phyloP scores from a whole-genome alignment of 2,888 invertebrate species.

The Agriopis marginaria region DNA sequence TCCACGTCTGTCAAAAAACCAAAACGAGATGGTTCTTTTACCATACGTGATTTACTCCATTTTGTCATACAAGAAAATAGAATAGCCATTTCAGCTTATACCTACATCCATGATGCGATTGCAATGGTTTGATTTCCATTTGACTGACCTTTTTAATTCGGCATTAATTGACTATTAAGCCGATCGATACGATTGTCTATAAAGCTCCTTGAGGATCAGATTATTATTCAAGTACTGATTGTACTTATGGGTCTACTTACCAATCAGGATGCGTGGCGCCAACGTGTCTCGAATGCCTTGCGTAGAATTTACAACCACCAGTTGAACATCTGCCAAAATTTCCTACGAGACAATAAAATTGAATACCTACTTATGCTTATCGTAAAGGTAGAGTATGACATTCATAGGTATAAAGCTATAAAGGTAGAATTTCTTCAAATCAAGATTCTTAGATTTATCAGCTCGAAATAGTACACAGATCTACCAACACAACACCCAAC shows the following conservation, averaged over 20 bases:
- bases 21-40: too few relatives aligned
- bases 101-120: too few relatives aligned
- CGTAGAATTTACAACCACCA: slow-evolving; percentile 11
- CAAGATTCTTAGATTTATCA: too few relatives aligned
- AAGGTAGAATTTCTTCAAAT: too few relatives aligned
- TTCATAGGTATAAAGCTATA: neutral
- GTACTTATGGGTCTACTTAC: slow-evolving; percentile 13
- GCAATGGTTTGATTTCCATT: neutral
- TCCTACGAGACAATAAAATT: neutral
- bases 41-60: too few relatives aligned
- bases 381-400: neutral
- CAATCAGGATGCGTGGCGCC: slow-evolving; percentile 28
- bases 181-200: neutral
- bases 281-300: slow-evolving; percentile 27
- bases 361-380: neutral
- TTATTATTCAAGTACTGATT: slow-evolving; percentile 2
- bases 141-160: neutral
- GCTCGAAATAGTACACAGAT: too few relatives aligned
- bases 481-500: too few relatives aligned
- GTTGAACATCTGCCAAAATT: slow-evolving; percentile 24
- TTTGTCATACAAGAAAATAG: too few relatives aligned
- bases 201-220: slow-evolving; percentile 10
- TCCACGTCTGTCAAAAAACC: too few relatives aligned
- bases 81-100: too few relatives aligned
- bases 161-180: too few relatives aligned